These are phyloP conservation scores for Capromys pilorides DNA, from an alignment of 2,797 vertebrate species.

Conservation along the genomic window DNA sequence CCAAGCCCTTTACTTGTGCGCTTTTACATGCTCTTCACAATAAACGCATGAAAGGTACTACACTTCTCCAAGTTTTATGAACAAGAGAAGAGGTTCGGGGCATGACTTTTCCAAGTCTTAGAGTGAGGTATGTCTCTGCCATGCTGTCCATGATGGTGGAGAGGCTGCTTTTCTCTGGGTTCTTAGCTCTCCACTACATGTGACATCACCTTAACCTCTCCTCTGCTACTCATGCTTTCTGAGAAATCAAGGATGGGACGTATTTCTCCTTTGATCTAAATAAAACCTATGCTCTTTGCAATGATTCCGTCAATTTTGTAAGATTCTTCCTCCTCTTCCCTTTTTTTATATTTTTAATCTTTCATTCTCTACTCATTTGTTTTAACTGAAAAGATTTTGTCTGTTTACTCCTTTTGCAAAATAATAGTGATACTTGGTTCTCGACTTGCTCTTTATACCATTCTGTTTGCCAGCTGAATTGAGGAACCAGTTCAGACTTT, in stretches of 20 bases:
- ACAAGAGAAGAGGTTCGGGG: neutral
- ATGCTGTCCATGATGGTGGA: rapidly evolving
- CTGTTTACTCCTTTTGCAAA: neutral
- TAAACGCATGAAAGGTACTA: neutral
- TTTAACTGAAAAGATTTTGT: slow-evolving; percentile 9
- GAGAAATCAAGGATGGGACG: neutral
- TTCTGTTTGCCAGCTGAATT: neutral
- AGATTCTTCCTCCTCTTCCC: neutral
- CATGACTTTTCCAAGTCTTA: neutral
- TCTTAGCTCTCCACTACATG: neutral
- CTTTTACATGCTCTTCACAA: neutral
- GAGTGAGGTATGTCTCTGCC: neutral
- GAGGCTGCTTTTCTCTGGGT: neutral
- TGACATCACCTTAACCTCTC: too few relatives aligned
- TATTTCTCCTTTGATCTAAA: neutral
- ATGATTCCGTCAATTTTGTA: neutral
- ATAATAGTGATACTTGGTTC: neutral
- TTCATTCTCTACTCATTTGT: neutral
- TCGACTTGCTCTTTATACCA: neutral
- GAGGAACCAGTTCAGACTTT: neutral
- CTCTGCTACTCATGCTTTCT: neutral
- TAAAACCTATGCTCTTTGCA: neutral
- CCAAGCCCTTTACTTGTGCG: neutral
- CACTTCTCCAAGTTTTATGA: neutral
- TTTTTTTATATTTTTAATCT: neutral